Percentiles rank a stretch among this genome's conserved stretches.
Conservation (phyloP, 2,113 vertebrate species). For the Protobothrops flavoviridis region DNA sequence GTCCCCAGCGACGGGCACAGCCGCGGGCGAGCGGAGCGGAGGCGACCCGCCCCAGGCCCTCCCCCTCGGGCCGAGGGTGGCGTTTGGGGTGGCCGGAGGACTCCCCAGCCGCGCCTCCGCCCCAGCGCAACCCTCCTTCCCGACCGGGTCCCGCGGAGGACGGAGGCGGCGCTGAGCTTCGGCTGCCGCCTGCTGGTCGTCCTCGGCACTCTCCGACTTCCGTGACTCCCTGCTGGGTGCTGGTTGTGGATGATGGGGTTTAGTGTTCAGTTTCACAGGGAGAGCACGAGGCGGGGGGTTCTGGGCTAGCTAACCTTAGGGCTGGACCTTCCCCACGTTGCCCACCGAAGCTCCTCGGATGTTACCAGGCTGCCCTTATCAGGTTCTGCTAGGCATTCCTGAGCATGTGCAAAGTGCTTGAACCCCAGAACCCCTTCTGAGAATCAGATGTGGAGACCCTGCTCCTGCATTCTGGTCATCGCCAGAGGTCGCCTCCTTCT, state of each 20-base stretch:
- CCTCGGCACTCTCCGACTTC: neutral
- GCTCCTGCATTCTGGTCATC: neutral
- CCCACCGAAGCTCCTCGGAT: neutral
- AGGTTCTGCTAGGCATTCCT: neutral
- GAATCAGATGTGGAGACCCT: neutral
- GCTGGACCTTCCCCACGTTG: neutral
- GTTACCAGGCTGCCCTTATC: too few species aligned
- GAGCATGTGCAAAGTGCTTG: neutral
- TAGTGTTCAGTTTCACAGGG: neutral
- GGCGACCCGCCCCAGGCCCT: too few species aligned
- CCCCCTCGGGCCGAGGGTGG: too few species aligned
- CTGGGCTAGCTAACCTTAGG: neutral
- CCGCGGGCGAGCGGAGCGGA: too few species aligned
- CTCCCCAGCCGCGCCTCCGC: neutral
- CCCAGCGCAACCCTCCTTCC: neutral
- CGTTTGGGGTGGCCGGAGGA: too few species aligned
- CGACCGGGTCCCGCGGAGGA: neutral
- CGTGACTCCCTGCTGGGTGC: neutral
- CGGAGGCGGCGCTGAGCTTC: neutral
- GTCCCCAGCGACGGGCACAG: too few species aligned
- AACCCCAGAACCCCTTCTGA: neutral
- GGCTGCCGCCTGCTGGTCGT: neutral
- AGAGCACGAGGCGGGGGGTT: neutral
- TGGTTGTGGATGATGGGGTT: neutral
- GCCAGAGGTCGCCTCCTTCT: neutral